These are phyloP conservation scores for Halcyon leucocephala DNA, from an alignment of 2,797 vertebrate genomes.

Conservation along the genomic window DNA sequence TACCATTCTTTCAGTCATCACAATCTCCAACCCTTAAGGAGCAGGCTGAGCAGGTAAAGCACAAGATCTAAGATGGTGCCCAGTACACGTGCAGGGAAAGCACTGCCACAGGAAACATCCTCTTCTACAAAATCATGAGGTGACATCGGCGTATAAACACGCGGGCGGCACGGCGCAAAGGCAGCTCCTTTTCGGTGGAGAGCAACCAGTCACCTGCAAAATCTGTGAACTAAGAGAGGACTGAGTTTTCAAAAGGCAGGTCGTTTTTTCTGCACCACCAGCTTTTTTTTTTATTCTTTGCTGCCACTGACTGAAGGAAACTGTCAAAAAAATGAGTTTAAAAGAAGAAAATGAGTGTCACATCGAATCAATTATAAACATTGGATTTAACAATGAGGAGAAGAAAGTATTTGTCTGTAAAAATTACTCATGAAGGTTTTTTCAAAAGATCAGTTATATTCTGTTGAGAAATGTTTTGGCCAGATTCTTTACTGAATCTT, in stretches of 20 bases:
- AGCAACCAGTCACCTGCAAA: neutral
- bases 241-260: neutral
- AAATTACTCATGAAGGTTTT: neutral
- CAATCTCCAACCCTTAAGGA: neutral
- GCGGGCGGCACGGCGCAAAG: fast-evolving
- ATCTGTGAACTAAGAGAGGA: neutral
- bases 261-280: neutral
- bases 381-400: neutral
- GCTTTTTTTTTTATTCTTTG: neutral
- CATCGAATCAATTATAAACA: neutral
- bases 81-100: neutral
- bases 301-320: neutral
- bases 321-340: neutral
- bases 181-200: neutral
- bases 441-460: neutral
- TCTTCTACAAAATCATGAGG: neutral
- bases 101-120: neutral
- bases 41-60: neutral
- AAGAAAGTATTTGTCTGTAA: neutral
- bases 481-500: neutral
- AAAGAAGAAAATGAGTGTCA: neutral
- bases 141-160: fast-evolving
- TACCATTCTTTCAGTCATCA: neutral
- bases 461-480: neutral
- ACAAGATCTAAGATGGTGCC: neutral